phyloP scores from a whole-genome alignment of 2,888 invertebrate species.

The Lycophotia porphyrea region DNA sequence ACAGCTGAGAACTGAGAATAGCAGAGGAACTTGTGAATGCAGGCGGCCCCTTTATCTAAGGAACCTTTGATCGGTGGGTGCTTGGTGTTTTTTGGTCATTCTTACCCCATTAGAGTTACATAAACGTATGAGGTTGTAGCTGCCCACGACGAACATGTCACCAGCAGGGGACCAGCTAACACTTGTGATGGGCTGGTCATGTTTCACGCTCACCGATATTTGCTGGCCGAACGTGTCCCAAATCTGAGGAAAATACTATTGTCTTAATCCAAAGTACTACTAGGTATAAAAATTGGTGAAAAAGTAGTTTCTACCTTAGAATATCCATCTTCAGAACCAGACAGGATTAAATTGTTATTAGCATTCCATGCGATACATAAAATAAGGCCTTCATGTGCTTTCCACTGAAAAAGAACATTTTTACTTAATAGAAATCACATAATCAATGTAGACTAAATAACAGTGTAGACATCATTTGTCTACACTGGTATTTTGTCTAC shows the following conservation, averaged over 20 bases:
- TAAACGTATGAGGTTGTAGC: constrained; percentile 97
- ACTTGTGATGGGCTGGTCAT: constrained; percentile 97
- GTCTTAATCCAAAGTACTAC: not conserved
- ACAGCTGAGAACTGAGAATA: too few species aligned
- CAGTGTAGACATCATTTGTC: not conserved
- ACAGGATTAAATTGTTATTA: constrained; percentile 96
- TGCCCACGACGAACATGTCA: constrained; percentile 97
- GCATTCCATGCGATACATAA: constrained; percentile 98
- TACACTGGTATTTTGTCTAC: too few species aligned
- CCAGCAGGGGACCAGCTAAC: constrained; percentile 98
- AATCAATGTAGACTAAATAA: not conserved
- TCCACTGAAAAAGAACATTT: constrained; percentile 93
- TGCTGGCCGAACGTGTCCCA: constrained; percentile 98
- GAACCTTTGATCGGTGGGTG: not conserved
- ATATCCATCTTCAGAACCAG: constrained; percentile 98
- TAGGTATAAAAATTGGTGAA: not conserved
- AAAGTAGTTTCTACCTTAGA: constrained; percentile 90
- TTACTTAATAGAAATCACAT: not conserved
- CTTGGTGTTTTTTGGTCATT: constrained; percentile 38
- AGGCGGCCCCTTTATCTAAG: not conserved
- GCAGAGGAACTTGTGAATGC: not conserved
- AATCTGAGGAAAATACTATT: constrained; percentile 84
- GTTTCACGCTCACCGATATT: constrained; percentile 95
- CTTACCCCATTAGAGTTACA: constrained; percentile 98
- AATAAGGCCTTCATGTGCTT: constrained; percentile 98